phyloP scores from a whole-genome alignment of 2,797 vertebrate species.

The Tenualosa thibaudeaui region DNA sequence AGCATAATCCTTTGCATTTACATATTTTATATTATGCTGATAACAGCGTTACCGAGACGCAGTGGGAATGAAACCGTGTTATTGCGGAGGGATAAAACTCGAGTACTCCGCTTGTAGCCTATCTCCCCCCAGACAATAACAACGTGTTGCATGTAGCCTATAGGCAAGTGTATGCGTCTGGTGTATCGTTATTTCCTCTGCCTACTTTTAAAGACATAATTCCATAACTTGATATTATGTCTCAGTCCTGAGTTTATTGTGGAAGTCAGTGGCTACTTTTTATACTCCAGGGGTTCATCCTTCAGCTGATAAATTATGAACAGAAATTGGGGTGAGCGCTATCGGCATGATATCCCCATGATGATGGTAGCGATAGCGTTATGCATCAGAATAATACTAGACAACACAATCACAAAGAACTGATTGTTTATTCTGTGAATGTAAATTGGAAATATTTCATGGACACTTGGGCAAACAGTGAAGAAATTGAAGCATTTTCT shows the following conservation, averaged over 20 bases:
- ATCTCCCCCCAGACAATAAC: background rate
- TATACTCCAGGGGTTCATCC: background rate
- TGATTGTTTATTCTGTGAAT: background rate
- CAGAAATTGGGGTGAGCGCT: background rate
- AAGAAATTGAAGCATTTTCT: background rate
- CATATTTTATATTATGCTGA: slow-evolving; percentile 20
- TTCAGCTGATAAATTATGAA: slow-evolving; percentile 2
- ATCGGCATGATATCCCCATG: background rate
- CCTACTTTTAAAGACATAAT: background rate
- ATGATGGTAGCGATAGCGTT: background rate
- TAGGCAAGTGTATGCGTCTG: background rate
- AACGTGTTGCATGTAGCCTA: slow-evolving; percentile 20
- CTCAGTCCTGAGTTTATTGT: background rate
- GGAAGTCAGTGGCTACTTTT: slow-evolving; percentile 8
- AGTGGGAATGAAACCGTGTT: slow-evolving; percentile 9
- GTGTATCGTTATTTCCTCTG: background rate
- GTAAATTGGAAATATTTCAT: background rate
- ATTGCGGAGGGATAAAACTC: background rate
- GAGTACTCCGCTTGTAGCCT: background rate
- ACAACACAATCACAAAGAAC: background rate
- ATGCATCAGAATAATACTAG: background rate
- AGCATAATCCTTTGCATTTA: background rate
- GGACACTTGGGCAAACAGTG: background rate
- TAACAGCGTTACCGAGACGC: slow-evolving; percentile 11
- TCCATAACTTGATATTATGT: background rate